Percentiles rank a stretch among this genome's conserved stretches.
Conservation (phyloP, 2,113 vertebrate species). For the Heteronetta atricapilla region DNA sequence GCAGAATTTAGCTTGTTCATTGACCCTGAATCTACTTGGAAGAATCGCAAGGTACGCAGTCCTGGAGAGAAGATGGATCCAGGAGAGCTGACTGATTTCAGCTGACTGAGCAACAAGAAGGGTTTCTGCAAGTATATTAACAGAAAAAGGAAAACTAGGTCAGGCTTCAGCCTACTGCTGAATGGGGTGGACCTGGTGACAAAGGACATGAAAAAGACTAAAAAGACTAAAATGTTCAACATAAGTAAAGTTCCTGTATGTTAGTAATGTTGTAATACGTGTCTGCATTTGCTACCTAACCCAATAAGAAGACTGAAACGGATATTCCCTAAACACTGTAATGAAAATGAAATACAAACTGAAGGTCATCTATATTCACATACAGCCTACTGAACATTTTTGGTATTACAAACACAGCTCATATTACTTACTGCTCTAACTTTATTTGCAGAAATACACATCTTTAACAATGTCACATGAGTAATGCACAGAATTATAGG, state of each 20-base stretch:
- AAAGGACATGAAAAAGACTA: neutral
- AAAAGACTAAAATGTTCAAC: neutral
- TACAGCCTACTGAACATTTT: neutral
- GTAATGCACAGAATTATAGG: neutral
- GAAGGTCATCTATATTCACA: neutral
- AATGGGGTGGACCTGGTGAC: neutral
- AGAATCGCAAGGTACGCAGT: neutral
- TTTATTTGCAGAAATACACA: neutral
- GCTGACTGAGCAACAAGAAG: neutral
- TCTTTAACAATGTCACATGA: neutral
- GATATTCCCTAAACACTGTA: neutral
- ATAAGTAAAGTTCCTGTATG: neutral
- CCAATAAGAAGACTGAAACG: neutral
- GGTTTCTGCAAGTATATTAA: neutral
- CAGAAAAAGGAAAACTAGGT: neutral
- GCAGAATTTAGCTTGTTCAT: neutral
- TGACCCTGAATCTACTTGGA: neutral
- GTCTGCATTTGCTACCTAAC: neutral
- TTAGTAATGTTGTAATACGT: neutral
- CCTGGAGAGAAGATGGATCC: neutral
- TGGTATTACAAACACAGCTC: neutral
- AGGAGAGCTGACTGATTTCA: neutral
- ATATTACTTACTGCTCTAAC: neutral
- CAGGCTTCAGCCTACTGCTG: neutral
- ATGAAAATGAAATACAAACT: neutral